These are phyloP conservation scores for Ctenochaetus hawaiiensis DNA, from an alignment of 2,797 vertebrate species.

Conservation along the genomic window DNA sequence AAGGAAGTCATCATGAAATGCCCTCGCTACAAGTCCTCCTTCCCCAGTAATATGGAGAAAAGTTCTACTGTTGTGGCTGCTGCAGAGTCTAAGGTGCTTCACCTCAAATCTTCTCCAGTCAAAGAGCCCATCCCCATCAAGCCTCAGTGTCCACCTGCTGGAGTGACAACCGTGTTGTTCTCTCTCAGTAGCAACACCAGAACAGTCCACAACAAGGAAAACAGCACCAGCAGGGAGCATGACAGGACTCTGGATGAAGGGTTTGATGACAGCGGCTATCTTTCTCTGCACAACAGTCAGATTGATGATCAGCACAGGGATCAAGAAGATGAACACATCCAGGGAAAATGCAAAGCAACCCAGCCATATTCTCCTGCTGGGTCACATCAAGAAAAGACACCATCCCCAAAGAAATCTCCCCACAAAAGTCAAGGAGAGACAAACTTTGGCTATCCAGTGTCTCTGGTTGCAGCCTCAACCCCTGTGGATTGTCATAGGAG, in stretches of 20 bases:
- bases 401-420: slow-evolving; percentile 31
- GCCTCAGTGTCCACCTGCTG: slow-evolving; percentile 34
- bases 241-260: slow-evolving; percentile 62
- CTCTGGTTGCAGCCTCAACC: slow-evolving; percentile 34
- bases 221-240: slow-evolving; percentile 68
- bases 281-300: slow-evolving; percentile 88
- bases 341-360: background rate
- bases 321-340: slow-evolving; percentile 37
- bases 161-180: slow-evolving; percentile 9
- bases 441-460: background rate
- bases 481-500: slow-evolving; percentile 31
- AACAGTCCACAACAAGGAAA: slow-evolving; percentile 90
- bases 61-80: slow-evolving; percentile 17
- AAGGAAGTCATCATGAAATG: slow-evolving; percentile 68
- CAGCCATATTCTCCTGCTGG: background rate
- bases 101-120: slow-evolving; percentile 59
- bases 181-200: slow-evolving; percentile 59
- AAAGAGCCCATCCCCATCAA: slow-evolving; percentile 66
- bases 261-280: slow-evolving; percentile 93
- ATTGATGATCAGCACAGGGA: slow-evolving; percentile 74
- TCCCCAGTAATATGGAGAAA: slow-evolving; percentile 52
- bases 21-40: slow-evolving; percentile 37
- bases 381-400: background rate
- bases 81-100: slow-evolving; percentile 24
- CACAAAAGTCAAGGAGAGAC: slow-evolving; percentile 36